Percentiles rank a stretch among this genome's conserved stretches.
phyloP scores from a whole-genome alignment of 2,113 vertebrate genomes.

The Phaethornis superciliosus region DNA sequence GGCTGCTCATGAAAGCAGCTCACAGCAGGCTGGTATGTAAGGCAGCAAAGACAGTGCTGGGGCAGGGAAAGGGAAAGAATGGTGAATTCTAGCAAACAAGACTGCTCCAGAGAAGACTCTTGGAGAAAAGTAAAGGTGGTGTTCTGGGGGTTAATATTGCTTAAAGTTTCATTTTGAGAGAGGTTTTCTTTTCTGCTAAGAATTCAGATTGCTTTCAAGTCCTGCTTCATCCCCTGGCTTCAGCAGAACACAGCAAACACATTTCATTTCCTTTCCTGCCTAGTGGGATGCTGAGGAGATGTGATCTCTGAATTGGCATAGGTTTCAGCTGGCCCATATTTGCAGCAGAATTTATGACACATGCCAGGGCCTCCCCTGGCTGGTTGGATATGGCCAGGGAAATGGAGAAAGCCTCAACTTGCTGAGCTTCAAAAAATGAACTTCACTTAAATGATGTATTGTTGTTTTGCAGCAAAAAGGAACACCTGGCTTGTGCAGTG shows the following conservation, averaged over 20 bases:
- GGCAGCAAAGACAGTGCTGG: background rate
- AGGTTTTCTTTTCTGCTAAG: background rate
- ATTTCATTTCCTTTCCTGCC: conserved; percentile 53
- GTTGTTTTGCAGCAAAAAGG: conserved; percentile 47
- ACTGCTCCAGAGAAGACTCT: background rate
- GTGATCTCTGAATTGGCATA: conserved; percentile 36
- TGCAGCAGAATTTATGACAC: conserved; percentile 53
- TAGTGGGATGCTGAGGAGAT: conserved; percentile 33
- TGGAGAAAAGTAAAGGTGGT: background rate
- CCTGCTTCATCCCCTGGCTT: background rate
- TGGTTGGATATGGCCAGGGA: conserved; percentile 8
- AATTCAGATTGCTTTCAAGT: background rate
- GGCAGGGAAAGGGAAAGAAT: background rate
- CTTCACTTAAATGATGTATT: conserved; percentile 50
- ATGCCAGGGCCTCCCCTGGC: background rate
- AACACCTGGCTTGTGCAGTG: conserved; percentile 29
- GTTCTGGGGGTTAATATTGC: background rate
- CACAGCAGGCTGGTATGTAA: background rate
- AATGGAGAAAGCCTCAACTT: conserved; percentile 34
- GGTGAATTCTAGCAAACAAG: background rate
- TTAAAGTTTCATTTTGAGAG: background rate
- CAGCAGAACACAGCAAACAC: conserved; percentile 14
- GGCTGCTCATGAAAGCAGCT: background rate
- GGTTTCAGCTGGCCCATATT: conserved; percentile 38
- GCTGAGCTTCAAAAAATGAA: conserved; percentile 44